Base-by-base conservation (phyloP, 2,888 invertebrate species). In the Ophonus ardosiacus region DNA sequence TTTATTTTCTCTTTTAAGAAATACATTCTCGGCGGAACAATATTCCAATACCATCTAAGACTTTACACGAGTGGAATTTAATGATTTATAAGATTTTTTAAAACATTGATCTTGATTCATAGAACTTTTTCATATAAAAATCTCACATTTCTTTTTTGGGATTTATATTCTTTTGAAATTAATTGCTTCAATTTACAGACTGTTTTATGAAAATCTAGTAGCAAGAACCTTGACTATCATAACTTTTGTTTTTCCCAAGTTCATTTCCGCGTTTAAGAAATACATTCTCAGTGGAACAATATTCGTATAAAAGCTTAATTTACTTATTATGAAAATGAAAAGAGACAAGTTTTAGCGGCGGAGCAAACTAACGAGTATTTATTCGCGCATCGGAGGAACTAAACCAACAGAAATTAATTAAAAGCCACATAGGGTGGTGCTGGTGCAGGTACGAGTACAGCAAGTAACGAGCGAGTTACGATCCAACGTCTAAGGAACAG, bases 351-450 rank as follows among this genome's bases (percentile, higher is more conserved):
- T 68, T 24, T 15, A 63, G 21, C 24, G 13, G 31, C 21, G 68
- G 10, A 68, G 68, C 68, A 68, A 63, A 68, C 68, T 68, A 68
- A 68, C 38, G 68, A 68, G 31, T 68, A 68, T 68, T 68, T 68
- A 68, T 68, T 68, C 38, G 10, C 68, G 24, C 68, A 68, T 68
- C 68, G 68, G n/a, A 68, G n/a, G 68, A 68, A 68, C 68, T 68
- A 68, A 68, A 68, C 68, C 68, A 68, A 68, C 68, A 68, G 68
- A 68, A 68, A 68, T 68, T 68, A 68, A 68, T 68, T 68, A 68
- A 68, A 68, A 68, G 68, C 68, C 68, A 15, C 24, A 6, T 31
- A 31, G 31, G 68, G 68, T 31, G 68, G 31, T 68, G n/a, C 38
- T 31, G 68, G 31, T 68, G n/a, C 38, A 68, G 68, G 31, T 68